These are phyloP conservation scores for Drosophila carrolli DNA, from an alignment of 1,140 invertebrate species.

Conservation along the genomic window DNA sequence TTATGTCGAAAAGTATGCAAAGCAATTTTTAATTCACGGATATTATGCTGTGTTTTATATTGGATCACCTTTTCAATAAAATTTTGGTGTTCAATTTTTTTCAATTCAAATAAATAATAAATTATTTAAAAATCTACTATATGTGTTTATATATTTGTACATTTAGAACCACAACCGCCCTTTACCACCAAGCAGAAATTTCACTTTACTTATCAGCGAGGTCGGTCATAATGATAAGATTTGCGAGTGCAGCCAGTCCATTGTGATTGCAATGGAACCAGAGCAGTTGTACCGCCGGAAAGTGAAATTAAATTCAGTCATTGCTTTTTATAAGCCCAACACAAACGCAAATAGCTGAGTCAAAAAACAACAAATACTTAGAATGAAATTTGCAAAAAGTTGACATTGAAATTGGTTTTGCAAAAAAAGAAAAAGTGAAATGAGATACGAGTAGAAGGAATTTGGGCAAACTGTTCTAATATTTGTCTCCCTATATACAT, in stretches of 20 bases:
- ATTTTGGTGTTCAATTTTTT: too few relatives aligned
- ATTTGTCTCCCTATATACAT: slow-evolving; percentile 35
- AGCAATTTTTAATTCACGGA: neutral
- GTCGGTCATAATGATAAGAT: slow-evolving; percentile 66
- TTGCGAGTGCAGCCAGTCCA: slow-evolving; percentile 60
- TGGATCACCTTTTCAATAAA: too few relatives aligned
- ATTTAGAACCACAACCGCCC: slow-evolving; percentile 2
- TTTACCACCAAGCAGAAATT: slow-evolving; percentile 37
- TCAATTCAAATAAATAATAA: too few relatives aligned
- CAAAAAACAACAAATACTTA: slow-evolving; percentile 20
- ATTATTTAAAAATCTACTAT: neutral
- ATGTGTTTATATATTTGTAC: neutral
- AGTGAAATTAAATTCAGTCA: slow-evolving; percentile 65
- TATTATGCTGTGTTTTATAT: neutral
- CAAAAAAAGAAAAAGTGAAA: slow-evolving; percentile 7
- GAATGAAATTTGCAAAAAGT: slow-evolving; percentile 53
- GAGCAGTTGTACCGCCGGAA: slow-evolving; percentile 3
- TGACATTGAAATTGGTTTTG: slow-evolving; percentile 68
- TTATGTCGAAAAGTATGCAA: neutral
- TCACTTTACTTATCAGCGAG: slow-evolving; percentile 78
- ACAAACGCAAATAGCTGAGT: slow-evolving; percentile 2
- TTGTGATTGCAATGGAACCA: slow-evolving; percentile 40
- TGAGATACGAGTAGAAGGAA: slow-evolving; percentile 49
- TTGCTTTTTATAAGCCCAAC: slow-evolving; percentile 54
- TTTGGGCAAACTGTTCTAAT: slow-evolving; percentile 68